These are phyloP conservation scores for Oncopeltus fasciatus DNA, from an alignment of 1,140 invertebrate species.

Conservation along the genomic window DNA sequence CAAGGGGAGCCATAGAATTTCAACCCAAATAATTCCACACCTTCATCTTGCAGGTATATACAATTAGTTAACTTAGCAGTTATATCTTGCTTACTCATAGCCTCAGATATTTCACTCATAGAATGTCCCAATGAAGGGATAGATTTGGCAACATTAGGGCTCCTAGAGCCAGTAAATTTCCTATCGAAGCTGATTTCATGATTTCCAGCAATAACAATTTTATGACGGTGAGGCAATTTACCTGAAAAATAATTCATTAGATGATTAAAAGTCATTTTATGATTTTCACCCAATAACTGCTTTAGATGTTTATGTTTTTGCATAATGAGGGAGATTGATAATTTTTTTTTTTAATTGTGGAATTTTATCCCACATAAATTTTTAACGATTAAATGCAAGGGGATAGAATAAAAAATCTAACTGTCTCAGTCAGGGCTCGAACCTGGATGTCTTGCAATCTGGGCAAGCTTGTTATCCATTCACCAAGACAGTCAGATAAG, in stretches of 20 bases:
- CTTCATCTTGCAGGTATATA: constrained; percentile 60
- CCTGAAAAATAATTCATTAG: constrained; percentile 35
- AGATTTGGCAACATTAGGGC: constrained; percentile 40
- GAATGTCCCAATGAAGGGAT: constrained; percentile 52
- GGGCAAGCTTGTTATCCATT: too few species aligned
- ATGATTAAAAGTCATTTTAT: too few species aligned
- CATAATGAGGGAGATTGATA: too few species aligned
- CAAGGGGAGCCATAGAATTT: constrained; percentile 77
- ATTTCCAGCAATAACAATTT: constrained; percentile 79
- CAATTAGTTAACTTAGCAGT: constrained; percentile 59
- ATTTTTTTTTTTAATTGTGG: too few species aligned
- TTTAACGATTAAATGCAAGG: too few species aligned
- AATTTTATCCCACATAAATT: too few species aligned
- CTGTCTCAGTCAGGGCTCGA: too few species aligned
- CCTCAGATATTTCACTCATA: constrained; percentile 44
- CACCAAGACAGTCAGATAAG: too few species aligned
- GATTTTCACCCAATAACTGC: too few species aligned
- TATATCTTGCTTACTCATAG: constrained; percentile 45
- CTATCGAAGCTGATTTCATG: constrained; percentile 75
- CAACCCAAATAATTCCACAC: constrained; percentile 51
- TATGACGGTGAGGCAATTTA: constrained; percentile 61
- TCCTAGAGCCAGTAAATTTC: constrained; percentile 46
- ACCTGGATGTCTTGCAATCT: too few species aligned
- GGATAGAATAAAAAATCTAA: too few species aligned
- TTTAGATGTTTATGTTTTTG: too few species aligned